A percentile compares a stretch with the other conserved stretches of the same genome.
phyloP scores from a whole-genome alignment of 2,888 invertebrate species.

The Endotricha flammealis region DNA sequence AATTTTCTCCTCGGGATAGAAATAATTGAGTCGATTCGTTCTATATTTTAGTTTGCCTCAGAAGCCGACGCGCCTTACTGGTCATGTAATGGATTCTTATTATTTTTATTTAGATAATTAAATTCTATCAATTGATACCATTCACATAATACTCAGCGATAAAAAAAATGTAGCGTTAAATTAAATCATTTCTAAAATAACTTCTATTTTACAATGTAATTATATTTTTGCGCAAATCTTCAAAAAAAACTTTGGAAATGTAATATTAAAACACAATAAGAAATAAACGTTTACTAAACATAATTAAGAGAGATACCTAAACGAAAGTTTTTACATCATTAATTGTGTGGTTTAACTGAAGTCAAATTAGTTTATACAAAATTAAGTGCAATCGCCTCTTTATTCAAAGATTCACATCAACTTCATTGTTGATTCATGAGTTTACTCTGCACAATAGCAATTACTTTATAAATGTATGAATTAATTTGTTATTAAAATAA shows the following conservation, averaged over 20 bases:
- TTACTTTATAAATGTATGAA: conserved; percentile 5
- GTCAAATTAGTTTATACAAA: background rate
- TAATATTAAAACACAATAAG: no score
- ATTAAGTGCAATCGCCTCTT: conserved; percentile 1
- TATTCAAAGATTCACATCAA: conserved; percentile 4
- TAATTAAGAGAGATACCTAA: no score
- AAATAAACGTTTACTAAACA: no score
- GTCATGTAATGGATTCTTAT: conserved; percentile 53
- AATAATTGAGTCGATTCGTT: conserved; percentile 73
- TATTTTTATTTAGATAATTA: no score
- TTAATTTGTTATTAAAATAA: conserved; percentile 8
- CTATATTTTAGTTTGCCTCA: conserved; percentile 47
- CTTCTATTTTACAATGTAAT: no score
- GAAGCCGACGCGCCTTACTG: conserved; percentile 43
- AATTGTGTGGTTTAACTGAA: background rate
- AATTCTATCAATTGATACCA: conserved; percentile 66
- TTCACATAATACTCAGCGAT: no score
- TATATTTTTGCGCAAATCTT: no score
- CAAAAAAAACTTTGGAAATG: no score
- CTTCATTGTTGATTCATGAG: conserved; percentile 8
- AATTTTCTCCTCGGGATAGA: conserved; percentile 63
- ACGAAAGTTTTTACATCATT: conserved; percentile 13
- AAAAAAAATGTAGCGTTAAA: no score
- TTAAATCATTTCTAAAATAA: no score
- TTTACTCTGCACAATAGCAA: conserved; percentile 9